These are phyloP conservation scores for Melangyna quadrimaculata DNA, from an alignment of 2,888 invertebrate genomes.

Conservation along the genomic window DNA sequence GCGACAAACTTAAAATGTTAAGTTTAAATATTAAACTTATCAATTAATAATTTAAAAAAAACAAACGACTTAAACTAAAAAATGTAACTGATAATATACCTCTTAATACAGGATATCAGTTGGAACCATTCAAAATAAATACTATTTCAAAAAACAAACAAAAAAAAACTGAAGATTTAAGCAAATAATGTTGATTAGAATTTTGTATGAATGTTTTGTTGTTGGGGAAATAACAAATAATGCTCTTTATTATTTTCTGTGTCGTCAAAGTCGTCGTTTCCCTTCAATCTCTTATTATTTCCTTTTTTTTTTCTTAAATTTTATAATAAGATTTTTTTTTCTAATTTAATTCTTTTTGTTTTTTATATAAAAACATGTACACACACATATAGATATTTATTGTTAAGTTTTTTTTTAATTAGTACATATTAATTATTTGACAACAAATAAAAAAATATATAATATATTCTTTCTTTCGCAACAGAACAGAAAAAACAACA, in stretches of 20 bases:
- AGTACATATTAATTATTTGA: slow-evolving; percentile 42
- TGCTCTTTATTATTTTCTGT: slow-evolving; percentile 35
- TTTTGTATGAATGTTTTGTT: slow-evolving; percentile 34
- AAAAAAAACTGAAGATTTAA: slow-evolving; percentile 16
- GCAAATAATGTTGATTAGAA: slow-evolving; percentile 21
- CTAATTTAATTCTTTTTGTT: slow-evolving; percentile 52
- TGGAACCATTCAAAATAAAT: slow-evolving; percentile 9
- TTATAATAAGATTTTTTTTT: slow-evolving; percentile 29
- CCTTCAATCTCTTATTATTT: slow-evolving; percentile 28
- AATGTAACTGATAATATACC: slow-evolving; percentile 40
- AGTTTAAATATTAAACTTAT: slow-evolving; percentile 26
- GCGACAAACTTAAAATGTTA: slow-evolving; percentile 53
- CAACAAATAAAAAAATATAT: slow-evolving; percentile 7
- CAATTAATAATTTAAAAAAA: slow-evolving; percentile 7
- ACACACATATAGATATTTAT: slow-evolving; percentile 70
- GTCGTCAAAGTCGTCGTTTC: slow-evolving; percentile 41
- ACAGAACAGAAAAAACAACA: slow-evolving; percentile 47
- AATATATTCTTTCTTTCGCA: slow-evolving; percentile 39
- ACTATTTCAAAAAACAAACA: not conserved
- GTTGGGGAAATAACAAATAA: slow-evolving; percentile 55
- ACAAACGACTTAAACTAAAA: slow-evolving; percentile 52
- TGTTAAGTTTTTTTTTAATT: slow-evolving; percentile 63
- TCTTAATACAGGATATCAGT: slow-evolving; percentile 28
- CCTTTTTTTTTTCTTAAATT: slow-evolving; percentile 17
- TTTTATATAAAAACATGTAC: slow-evolving; percentile 50